Conservation (phyloP, 2,113 vertebrate genomes). For the Percopsis transmontana region DNA sequence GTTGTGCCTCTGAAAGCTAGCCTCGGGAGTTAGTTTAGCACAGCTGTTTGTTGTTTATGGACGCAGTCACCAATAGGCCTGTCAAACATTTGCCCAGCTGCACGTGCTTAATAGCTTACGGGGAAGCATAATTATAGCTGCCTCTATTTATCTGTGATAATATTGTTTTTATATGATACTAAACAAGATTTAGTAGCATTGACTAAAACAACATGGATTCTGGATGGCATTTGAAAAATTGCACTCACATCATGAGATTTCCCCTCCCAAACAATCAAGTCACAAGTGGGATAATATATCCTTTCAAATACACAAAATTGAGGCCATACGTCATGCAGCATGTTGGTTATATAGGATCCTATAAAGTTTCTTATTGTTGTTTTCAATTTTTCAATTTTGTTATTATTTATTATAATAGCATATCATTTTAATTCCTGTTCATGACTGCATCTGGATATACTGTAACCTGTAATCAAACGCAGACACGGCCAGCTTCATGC, state of each 20-base stretch:
- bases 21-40: background rate
- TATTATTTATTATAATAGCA: too few species aligned
- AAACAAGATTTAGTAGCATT: background rate
- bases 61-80: background rate
- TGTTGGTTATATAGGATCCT: too few species aligned
- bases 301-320: too few species aligned
- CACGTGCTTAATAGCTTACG: background rate
- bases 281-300: too few species aligned
- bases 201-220: too few species aligned
- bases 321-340: too few species aligned
- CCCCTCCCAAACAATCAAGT: too few species aligned
- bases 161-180: background rate
- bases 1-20: too few species aligned
- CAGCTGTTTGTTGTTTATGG: slow-evolving; percentile 18
- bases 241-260: too few species aligned
- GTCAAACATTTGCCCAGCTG: background rate
- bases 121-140: background rate
- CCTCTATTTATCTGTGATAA: background rate
- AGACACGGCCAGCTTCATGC: slow-evolving; percentile 14
- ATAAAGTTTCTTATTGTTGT: too few species aligned
- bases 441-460: background rate
- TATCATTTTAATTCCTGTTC: background rate
- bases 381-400: too few species aligned
- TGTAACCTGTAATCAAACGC: slow-evolving; percentile 21
- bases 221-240: too few species aligned